Evolutionary conservation across 2,797 vertebrate species (phyloP).

Genomic region (Labeo calbasu): DNA sequence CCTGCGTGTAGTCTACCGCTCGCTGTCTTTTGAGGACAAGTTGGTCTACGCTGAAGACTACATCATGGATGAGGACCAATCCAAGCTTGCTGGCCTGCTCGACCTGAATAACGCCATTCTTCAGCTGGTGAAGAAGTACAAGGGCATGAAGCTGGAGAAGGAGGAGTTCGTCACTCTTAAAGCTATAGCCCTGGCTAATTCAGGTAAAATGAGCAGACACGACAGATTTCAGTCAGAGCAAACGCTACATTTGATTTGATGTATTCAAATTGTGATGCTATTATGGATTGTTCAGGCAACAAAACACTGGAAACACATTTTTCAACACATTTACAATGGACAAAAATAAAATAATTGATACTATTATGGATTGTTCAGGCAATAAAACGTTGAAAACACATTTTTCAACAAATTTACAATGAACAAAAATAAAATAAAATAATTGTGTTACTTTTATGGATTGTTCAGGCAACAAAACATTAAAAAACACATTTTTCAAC

Average conservation of each 20-base stretch:
- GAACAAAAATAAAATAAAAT: too few species aligned
- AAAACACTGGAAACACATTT: not conserved
- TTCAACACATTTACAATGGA: not conserved
- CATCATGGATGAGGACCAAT: slow-evolving; percentile 99
- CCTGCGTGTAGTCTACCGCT: slow-evolving; percentile 96
- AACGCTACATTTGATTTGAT: not conserved
- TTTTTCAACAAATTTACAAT: not conserved
- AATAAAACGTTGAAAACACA: too few species aligned
- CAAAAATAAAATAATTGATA: too few species aligned
- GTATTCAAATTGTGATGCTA: not conserved
- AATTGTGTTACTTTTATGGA: too few species aligned
- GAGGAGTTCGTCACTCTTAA: slow-evolving; percentile 99
- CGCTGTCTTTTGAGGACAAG: slow-evolving; percentile 98
- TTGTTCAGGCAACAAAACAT: too few species aligned
- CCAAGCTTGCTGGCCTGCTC: slow-evolving; percentile 94
- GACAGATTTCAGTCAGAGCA: not conserved
- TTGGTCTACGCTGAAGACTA: slow-evolving; percentile 99
- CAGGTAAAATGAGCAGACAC: slow-evolving; percentile 78
- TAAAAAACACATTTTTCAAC: not conserved
- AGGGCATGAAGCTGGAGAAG: slow-evolving; percentile 97
- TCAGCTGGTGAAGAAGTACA: slow-evolving; percentile 98
- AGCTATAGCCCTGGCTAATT: slow-evolving; percentile 98
- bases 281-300: not conserved
- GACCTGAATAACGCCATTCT: slow-evolving; percentile 98
- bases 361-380: too few species aligned